Conservation (phyloP, 2,888 invertebrate genomes). For the Sinodicranocentrus sp. region DNA sequence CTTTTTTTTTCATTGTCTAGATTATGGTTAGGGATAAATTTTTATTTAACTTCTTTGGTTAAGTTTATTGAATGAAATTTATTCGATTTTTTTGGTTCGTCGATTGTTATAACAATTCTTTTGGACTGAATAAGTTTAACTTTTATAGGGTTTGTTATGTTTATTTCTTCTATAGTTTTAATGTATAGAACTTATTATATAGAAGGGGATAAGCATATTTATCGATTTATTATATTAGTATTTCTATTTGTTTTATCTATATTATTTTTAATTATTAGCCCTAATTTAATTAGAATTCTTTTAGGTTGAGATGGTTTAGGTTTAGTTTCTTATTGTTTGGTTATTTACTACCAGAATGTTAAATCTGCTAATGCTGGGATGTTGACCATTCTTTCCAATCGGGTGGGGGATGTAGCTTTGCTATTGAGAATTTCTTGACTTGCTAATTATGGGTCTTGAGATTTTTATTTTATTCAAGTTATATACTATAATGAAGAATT, state of each 20-base stretch:
- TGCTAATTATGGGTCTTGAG: constrained; percentile 81
- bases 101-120: constrained; percentile 62
- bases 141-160: constrained; percentile 83
- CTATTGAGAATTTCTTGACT: constrained; percentile 82
- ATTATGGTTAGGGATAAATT: constrained; percentile 25
- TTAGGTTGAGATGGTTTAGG: constrained; percentile 87
- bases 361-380: constrained; percentile 86
- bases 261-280: constrained; percentile 84
- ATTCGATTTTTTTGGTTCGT: constrained; percentile 39
- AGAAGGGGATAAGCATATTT: constrained; percentile 79
- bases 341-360: constrained; percentile 85
- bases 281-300: constrained; percentile 85
- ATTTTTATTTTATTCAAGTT: constrained; percentile 81
- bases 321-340: constrained; percentile 86
- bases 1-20: constrained; percentile 20
- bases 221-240: constrained; percentile 84
- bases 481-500: constrained; percentile 80
- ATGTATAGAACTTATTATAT: constrained; percentile 40
- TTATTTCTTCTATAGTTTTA: constrained; percentile 84
- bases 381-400: constrained; percentile 86
- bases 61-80: constrained; percentile 77
- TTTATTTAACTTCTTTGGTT: constrained; percentile 18
- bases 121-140: constrained; percentile 81
- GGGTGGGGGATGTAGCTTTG: constrained; percentile 85
- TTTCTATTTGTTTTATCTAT: constrained; percentile 85